phyloP scores from a whole-genome alignment of 2,113 vertebrate species.

The Ammodytes dubius region DNA sequence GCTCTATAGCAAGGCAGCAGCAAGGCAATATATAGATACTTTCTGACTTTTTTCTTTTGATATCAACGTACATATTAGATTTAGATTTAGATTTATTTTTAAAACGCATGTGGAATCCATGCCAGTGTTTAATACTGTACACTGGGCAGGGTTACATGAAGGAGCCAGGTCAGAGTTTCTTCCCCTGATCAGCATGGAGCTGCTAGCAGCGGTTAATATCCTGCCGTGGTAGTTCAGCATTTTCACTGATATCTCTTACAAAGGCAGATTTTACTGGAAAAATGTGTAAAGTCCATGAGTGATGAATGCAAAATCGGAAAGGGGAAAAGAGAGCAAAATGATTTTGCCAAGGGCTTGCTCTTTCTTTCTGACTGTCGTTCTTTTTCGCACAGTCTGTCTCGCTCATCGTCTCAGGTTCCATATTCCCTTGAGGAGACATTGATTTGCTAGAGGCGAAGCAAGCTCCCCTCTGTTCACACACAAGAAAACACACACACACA shows the following conservation, averaged over 20 bases:
- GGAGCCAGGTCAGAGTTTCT: slow-evolving; percentile 11
- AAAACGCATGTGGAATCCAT: background rate
- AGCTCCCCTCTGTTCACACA: slow-evolving; percentile 63
- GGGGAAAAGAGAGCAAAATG: slow-evolving; percentile 45
- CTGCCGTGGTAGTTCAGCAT: slow-evolving; percentile 34
- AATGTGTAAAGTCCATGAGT: slow-evolving; percentile 22
- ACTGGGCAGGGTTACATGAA: slow-evolving; percentile 11
- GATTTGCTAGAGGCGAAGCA: slow-evolving; percentile 78
- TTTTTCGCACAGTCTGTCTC: slow-evolving; percentile 49
- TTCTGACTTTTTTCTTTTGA: slow-evolving; percentile 5
- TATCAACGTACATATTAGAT: slow-evolving; percentile 14
- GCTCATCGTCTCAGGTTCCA: slow-evolving; percentile 70
- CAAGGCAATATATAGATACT: background rate
- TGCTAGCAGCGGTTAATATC: slow-evolving; percentile 54
- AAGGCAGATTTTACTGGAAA: slow-evolving; percentile 28
- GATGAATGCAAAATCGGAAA: slow-evolving; percentile 40
- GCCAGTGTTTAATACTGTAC: background rate
- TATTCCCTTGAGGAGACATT: slow-evolving; percentile 75
- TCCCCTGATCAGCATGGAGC: slow-evolving; percentile 20
- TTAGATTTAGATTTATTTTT: slow-evolving; percentile 3
- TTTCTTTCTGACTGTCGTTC: slow-evolving; percentile 46
- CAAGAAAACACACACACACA: slow-evolving; percentile 22
- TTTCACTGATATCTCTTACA: slow-evolving; percentile 24
- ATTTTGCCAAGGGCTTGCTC: slow-evolving; percentile 68
- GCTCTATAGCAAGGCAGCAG: slow-evolving; percentile 32